Evolutionary conservation across 2,797 vertebrate genomes (phyloP), one percentile per base, ranked within the genome.

Genomic region (Acropternis orthonyx): DNA sequence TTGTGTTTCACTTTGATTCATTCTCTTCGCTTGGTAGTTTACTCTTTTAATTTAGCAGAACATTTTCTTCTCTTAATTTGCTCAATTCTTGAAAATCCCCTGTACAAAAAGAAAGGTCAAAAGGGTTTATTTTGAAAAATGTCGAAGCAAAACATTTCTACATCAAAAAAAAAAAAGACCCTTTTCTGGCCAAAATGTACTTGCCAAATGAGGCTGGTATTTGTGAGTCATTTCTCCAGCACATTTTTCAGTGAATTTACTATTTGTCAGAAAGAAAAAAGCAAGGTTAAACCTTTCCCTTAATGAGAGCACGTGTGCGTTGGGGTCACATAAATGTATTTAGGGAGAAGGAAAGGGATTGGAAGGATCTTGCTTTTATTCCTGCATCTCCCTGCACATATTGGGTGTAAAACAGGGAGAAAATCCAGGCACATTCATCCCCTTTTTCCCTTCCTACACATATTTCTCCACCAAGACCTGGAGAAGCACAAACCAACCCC

Each of bases 161-260:
- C 87, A 87, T 91, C 24, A 39, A 88, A 79, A 76, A 91, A n/a
- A 41, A 24, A 34, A 72, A 23, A 24, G 13, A 54, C 19, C 18
- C 39, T 32, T 84, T 75, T 86, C 91, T 92, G 88, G 80, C 66
- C 82, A 43, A 88, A 86, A 72, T 2, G 5, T 46, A n/a, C 54
- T 96, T 89, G 94, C 80, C 86, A 91, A 93, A 95, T 87, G 68
- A 92, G 81, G 22, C 28, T 82, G 95, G 92, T 93, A 93, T 96
- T 94, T 88, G 61, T 94, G 91, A 96, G 75, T 92, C 75, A 91
- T 73, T 96, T 71, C 94, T 79, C 59, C 21, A 32, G 15, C 52
- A 41, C 84, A 77, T 95, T 85, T 95, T 95, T 78, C 5, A 92
- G 92, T 89, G 93, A 92, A 88, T 95, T 95, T 92, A 92, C 72